A percentile compares a stretch with the other conserved stretches of the same genome.
phyloP scores from a whole-genome alignment of 2,113 vertebrate genomes.

The Tringa solitaria region DNA sequence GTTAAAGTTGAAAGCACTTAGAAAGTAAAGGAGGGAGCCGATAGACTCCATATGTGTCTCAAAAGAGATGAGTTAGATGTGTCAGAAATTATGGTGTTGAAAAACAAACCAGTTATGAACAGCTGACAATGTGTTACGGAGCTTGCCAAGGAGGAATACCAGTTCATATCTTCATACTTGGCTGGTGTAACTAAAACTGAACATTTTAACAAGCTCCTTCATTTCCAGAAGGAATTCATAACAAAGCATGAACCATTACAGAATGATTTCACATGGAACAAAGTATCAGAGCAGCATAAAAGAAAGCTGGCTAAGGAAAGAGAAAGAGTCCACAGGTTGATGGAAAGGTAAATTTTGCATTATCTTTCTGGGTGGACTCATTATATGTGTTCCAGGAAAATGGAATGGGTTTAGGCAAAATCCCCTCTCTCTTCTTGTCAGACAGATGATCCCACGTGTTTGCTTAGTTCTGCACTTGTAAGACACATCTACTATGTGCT shows the following conservation, averaged over 20 bases:
- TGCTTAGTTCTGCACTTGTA: not conserved
- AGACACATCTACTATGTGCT: not conserved
- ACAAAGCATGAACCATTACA: constrained; percentile 39
- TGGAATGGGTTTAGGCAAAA: not conserved
- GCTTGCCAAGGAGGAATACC: not conserved
- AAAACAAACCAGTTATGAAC: not conserved
- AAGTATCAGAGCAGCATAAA: constrained; percentile 50
- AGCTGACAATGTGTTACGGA: not conserved
- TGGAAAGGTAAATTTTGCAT: not conserved
- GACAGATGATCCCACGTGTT: not conserved
- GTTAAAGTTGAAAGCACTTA: not conserved
- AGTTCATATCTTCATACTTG: constrained; percentile 25
- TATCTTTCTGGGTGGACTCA: not conserved
- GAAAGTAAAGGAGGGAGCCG: not conserved
- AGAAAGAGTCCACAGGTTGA: not conserved
- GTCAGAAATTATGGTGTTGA: constrained; percentile 50
- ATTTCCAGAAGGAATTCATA: constrained; percentile 57
- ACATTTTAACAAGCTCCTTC: constrained; percentile 49
- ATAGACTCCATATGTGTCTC: not conserved
- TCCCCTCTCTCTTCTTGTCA: not conserved
- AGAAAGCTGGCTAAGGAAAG: constrained; percentile 71
- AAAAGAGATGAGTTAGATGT: constrained; percentile 10
- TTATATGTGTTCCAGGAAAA: not conserved
- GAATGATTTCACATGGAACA: not conserved
- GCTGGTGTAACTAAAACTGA: constrained; percentile 35